These are phyloP conservation scores for Planococcus citri DNA, from an alignment of 1,140 invertebrate species.

Conservation along the genomic window DNA sequence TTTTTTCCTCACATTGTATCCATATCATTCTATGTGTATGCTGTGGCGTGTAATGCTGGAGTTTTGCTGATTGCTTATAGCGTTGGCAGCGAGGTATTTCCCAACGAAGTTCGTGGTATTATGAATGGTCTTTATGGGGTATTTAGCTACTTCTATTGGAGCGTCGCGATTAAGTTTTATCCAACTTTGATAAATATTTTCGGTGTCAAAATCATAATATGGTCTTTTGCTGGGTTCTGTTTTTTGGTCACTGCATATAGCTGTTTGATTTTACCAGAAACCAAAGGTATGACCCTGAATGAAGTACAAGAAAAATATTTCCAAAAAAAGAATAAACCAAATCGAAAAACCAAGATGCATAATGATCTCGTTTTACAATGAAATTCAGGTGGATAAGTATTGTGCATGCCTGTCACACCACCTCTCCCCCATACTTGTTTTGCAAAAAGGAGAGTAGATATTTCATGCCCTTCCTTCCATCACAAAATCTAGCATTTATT, in stretches of 20 bases:
- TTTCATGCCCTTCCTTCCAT: no score
- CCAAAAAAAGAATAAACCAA: background rate
- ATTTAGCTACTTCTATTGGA: no score
- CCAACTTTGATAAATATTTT: no score
- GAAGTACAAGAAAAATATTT: conserved; percentile 45
- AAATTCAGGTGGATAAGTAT: no score
- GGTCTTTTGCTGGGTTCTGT: no score
- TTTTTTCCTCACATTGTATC: background rate
- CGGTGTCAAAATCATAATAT: no score
- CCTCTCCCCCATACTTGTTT: no score
- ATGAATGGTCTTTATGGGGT: conserved; percentile 36
- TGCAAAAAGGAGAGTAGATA: no score
- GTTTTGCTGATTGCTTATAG: conserved; percentile 35
- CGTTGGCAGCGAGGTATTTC: conserved; percentile 32
- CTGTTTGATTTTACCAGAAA: conserved; percentile 58
- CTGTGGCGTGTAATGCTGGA: conserved; percentile 33
- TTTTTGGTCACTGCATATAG: conserved; percentile 41
- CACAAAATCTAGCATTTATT: no score
- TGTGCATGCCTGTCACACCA: no score
- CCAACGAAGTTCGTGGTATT: conserved; percentile 39
- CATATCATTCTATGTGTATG: conserved; percentile 30
- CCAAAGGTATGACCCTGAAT: conserved; percentile 56
- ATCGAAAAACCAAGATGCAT: conserved; percentile 22
- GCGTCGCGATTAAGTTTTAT: no score
- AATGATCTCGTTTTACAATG: no score